Base-by-base conservation (phyloP, 2,797 vertebrate genomes). In the Poecile montanus region DNA sequence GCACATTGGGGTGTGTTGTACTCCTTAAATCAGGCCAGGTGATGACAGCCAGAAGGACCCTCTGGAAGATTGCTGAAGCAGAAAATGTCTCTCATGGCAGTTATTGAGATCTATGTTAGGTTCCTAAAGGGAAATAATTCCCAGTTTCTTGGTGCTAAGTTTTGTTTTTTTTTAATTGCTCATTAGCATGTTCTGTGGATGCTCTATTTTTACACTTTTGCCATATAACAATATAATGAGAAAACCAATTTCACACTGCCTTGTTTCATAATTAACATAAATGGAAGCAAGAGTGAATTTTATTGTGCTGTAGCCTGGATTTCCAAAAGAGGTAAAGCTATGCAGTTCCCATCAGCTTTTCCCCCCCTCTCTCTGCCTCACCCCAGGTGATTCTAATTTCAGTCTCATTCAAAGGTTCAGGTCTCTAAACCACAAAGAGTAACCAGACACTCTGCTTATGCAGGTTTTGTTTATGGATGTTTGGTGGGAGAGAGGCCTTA, bases 131-230 rank as follows among this genome's bases (percentile, higher is more conserved):
- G 66, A 90, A 90, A 42, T 48, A 48, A 94, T 90, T 88, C 74
- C 47, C 72, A 21, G 34, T 81, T 88, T 70, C 53, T 75, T 38
- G 7, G 42, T 90, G 71, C 63, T 67, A 76, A 26, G 76, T 48
- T 87, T 58, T 62, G 62, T 38, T 76, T 73, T 67, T 67, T 40
- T 73, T 79, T 60, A 75, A 61, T 66, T 57, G 79, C 78, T 96
- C 67, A 60, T 86, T 66, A 93, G 63, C 54, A 45, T 27, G n/a
- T 66, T 75, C 76, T 94, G 56, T 63, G 76, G 66, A 34, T 81
- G 48, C 32, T 95, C 81, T 60, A 38, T 70, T 81, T 94, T 92
- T 75, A 80, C 22, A 11, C 47, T 71, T 83, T 76, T 93, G n/a
- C 45, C 32, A 36, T 73, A 29, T 30, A 75, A 76, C 53, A 87